Conservation (phyloP, 2,888 invertebrate species). For the Candidula unifasciata region DNA sequence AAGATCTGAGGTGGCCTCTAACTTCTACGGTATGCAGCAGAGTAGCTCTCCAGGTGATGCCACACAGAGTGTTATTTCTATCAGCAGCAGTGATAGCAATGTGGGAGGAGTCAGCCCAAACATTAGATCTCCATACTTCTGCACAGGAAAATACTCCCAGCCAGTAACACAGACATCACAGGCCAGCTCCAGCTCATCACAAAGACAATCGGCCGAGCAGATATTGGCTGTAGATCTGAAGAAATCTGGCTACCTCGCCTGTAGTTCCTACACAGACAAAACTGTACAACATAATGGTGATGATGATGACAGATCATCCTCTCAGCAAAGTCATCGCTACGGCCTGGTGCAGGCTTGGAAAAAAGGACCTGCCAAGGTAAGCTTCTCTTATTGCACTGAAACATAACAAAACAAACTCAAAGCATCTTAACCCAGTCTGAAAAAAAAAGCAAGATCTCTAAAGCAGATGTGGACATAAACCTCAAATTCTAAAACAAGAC, state of each 20-base stretch:
- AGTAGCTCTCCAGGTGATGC: background rate
- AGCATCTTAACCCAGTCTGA: no score
- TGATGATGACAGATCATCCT: background rate
- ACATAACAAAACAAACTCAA: no score
- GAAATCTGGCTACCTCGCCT: background rate
- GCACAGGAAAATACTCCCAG: background rate
- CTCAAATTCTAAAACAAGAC: no score
- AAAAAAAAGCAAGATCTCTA: background rate
- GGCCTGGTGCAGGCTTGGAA: conserved; percentile 34
- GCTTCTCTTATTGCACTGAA: background rate
- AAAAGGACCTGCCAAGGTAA: conserved; percentile 12
- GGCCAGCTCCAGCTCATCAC: background rate
- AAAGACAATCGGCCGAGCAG: background rate
- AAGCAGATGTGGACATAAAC: no score
- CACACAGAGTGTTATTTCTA: conserved; percentile 3
- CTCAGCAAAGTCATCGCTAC: conserved; percentile 22
- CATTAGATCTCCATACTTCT: background rate
- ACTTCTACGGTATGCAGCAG: background rate
- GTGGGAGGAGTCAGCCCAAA: background rate
- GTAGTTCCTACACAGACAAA: conserved; percentile 5
- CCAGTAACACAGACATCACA: conserved; percentile 1
- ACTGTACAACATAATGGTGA: background rate
- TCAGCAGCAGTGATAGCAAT: background rate
- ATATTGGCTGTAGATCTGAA: background rate
- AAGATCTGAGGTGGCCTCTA: background rate